Evolutionary conservation across 2,888 invertebrate species (phyloP).

Genomic region (Chymomyza amoena): DNA sequence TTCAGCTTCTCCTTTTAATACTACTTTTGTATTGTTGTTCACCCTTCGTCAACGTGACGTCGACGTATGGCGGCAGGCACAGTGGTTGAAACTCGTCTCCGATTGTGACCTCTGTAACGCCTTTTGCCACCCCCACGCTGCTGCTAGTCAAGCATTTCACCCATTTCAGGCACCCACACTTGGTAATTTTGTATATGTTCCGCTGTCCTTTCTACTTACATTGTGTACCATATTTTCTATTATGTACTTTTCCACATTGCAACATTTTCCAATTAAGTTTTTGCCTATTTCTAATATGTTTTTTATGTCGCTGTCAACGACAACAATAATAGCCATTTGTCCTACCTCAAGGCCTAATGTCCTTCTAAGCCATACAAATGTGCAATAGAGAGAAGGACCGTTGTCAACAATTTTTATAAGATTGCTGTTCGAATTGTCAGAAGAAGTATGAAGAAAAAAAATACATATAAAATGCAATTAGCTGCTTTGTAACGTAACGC

Average conservation of each 20-base stretch:
- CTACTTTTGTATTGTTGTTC: not conserved
- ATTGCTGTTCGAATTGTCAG: not conserved
- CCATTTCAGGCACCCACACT: constrained; percentile 28
- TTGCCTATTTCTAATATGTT: constrained; percentile 47
- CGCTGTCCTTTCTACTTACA: constrained; percentile 4
- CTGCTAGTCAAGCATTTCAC: not conserved
- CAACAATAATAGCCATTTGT: not conserved
- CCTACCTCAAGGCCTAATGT: not conserved
- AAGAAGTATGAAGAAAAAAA: too few relatives aligned
- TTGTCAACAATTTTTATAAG: not conserved
- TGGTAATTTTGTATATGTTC: not conserved
- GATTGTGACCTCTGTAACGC: constrained; percentile 35
- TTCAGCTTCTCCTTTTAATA: not conserved
- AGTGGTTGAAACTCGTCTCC: constrained; percentile 53
- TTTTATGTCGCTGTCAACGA: constrained; percentile 44
- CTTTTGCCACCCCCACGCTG: constrained; percentile 7
- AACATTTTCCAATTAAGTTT: constrained; percentile 35
- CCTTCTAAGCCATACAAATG: not conserved
- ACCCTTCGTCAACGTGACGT: constrained; percentile 17
- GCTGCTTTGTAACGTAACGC: too few relatives aligned
- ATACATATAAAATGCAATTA: too few relatives aligned
- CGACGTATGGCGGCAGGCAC: constrained; percentile 31
- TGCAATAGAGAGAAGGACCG: not conserved
- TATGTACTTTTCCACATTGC: constrained; percentile 50
- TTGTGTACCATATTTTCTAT: constrained; percentile 37